Base-by-base conservation (phyloP, 2,888 invertebrate species). In the Lissonota sp. region DNA sequence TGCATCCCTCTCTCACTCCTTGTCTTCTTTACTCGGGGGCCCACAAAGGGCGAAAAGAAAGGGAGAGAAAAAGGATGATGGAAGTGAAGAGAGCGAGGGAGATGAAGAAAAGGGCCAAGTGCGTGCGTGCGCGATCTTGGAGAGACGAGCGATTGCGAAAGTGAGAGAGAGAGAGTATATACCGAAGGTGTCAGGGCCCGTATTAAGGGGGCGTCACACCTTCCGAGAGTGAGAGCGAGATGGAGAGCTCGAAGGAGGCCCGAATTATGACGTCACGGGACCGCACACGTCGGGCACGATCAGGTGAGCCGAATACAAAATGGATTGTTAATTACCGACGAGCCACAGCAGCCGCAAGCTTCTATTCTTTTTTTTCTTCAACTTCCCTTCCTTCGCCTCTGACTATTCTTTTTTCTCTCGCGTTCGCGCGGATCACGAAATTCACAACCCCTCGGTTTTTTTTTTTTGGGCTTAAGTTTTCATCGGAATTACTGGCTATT, bases 211-310 rank as follows among this genome's bases (percentile, higher is more conserved):
- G 92, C 92, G 92, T 90, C 88, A 89, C 86, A 78, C 90, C 87
- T 88, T 57, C 57, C 55, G 40, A 53, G 75, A 70, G 58, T 46
- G 39, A 70, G 58, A 58, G 58, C 44, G 57, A 57, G 37, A 44
- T n/a, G 16, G 26, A 26, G 42, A 53, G 16, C 67, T 69, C 88
- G 88, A 85, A 90, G 90, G 90, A 91, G 90, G 86, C 91, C 91
- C 91, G 90, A 92, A 92, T 92, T 92, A 92, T 92, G 92, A 92
- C 92, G 92, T 92, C 92, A 92, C 88, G 87, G 79, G 92, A 92
- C 92, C 92, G 91, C 92, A 92, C 92, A 92, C 92, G 92, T 90
- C 85, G 92, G 60, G 60, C 77, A 78, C 88, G 88, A 90, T 89
- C 91, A 89, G 90, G 89, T 89, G 90, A 91, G 89, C 86, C 90